phyloP scores from a whole-genome alignment of 1,140 invertebrate genomes.

The Drosophila cardini region DNA sequence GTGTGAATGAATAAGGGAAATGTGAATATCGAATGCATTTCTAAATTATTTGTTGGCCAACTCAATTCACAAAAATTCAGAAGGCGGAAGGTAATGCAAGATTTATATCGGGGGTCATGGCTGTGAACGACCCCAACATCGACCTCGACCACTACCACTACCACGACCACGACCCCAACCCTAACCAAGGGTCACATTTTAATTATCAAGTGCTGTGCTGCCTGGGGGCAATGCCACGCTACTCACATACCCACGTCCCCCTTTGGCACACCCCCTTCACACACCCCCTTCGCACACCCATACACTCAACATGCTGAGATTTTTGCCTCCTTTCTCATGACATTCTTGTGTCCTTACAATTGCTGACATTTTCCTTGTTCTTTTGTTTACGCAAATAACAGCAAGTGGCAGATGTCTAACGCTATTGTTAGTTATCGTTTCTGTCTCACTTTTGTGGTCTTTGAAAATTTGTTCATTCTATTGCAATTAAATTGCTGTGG shows the following conservation, averaged over 20 bases:
- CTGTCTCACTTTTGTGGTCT: conserved; percentile 50
- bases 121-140: conserved; percentile 15
- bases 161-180: conserved; percentile 10
- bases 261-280: background rate
- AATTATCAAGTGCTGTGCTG: conserved; percentile 43
- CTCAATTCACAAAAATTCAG: conserved; percentile 29
- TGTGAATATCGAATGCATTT: conserved; percentile 44
- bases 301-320: conserved; percentile 25
- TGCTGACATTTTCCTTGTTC: conserved; percentile 40
- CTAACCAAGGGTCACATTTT: conserved; percentile 43
- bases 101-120: conserved; percentile 36
- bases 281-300: background rate
- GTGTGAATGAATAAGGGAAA: conserved; percentile 6
- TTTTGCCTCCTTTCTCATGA: background rate
- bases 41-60: conserved; percentile 57
- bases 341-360: conserved; percentile 7
- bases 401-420: conserved; percentile 47
- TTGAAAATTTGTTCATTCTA: conserved; percentile 31
- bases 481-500: conserved; percentile 42
- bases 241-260: background rate
- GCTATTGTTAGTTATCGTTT: conserved; percentile 19
- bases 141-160: background rate
- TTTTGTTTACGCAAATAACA: conserved; percentile 51
- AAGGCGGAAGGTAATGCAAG: conserved; percentile 8
- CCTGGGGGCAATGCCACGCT: conserved; percentile 34